Evolutionary conservation across 2,888 invertebrate genomes (phyloP), one percentile per base, ranked within the genome.

Genomic region (Tachina lurida): DNA sequence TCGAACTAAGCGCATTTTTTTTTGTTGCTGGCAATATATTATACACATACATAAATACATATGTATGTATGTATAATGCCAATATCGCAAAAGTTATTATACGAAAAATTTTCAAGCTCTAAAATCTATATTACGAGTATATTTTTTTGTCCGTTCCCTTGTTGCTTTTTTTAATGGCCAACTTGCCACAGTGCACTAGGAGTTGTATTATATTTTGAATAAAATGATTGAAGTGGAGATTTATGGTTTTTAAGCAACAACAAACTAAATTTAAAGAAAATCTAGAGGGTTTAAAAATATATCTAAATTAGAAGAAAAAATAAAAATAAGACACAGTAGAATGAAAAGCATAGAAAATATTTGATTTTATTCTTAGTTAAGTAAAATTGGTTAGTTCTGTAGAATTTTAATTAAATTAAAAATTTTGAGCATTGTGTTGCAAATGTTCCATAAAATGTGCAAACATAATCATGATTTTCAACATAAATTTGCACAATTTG

Each of bases 201-300:
- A 65, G 45, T 70, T 62, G 17, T 77, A 19, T 19, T n/a, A 70
- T 86, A 67, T 80, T 83, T 83, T 83, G 76, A 86, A 86, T 86
- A 76, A 83, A 81, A 76, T 83, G 65, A 86, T 79, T 79, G 76
- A 83, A 76, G 54, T 80, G 45, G 47, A 86, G 79, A 83, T 86
- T 86, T 86, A 83, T 83, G 41, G 65, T 67, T 67, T 71, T 70
- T 71, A 71, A 63, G 19, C 68, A 70, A 75, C 10, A 60, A 39
- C 43, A 67, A 56, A 54, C 15, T 47, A 49, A 77, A 52, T 39
- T 13, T 45, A 60, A 63, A 19, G 10, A 54, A 70, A 17, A 19
- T 17, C 13, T 43, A 10, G 9, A 31, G 45, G 0, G n/a, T 62
- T 60, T 78, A 31, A 31, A 31, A 31, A 31, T 3, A 31, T 31